phyloP scores from a whole-genome alignment of 2,888 invertebrate genomes.

The Tiliacea aurago region DNA sequence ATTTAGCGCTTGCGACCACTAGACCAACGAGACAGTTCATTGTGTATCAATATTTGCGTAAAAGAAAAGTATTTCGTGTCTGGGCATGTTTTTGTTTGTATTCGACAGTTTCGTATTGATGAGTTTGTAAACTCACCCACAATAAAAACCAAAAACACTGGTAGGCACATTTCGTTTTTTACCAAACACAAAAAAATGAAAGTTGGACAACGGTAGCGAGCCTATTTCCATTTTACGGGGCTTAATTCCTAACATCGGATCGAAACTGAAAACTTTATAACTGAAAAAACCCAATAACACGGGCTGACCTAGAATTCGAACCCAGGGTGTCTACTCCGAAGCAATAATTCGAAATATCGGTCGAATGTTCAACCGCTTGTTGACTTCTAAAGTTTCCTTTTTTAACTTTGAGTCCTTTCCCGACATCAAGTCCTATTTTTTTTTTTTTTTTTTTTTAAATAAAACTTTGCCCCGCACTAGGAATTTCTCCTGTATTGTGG shows the following conservation, averaged over 20 bases:
- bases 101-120: neutral
- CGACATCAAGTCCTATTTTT: too few species aligned
- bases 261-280: slow-evolving; percentile 33
- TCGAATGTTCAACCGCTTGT: too few species aligned
- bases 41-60: too few species aligned
- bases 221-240: slow-evolving; percentile 44
- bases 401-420: too few species aligned
- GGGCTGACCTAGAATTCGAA: slow-evolving; percentile 37
- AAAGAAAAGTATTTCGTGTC: neutral
- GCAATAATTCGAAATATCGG: too few species aligned
- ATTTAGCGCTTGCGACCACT: too few species aligned
- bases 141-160: slow-evolving; percentile 24
- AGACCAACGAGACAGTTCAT: too few species aligned
- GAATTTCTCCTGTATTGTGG: too few species aligned
- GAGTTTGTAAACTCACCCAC: slow-evolving; percentile 15
- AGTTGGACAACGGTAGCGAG: neutral
- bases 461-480: too few species aligned
- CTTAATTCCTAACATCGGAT: slow-evolving; percentile 41
- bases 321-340: neutral
- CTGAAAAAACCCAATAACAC: slow-evolving; percentile 45
- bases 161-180: slow-evolving; percentile 9
- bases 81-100: neutral
- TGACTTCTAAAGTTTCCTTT: too few species aligned
- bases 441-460: too few species aligned
- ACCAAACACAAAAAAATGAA: slow-evolving; percentile 4